Evolutionary conservation across 2,888 invertebrate species (phyloP), one percentile per base, ranked within the genome.

Genomic region (Heteromurus nitidus): DNA sequence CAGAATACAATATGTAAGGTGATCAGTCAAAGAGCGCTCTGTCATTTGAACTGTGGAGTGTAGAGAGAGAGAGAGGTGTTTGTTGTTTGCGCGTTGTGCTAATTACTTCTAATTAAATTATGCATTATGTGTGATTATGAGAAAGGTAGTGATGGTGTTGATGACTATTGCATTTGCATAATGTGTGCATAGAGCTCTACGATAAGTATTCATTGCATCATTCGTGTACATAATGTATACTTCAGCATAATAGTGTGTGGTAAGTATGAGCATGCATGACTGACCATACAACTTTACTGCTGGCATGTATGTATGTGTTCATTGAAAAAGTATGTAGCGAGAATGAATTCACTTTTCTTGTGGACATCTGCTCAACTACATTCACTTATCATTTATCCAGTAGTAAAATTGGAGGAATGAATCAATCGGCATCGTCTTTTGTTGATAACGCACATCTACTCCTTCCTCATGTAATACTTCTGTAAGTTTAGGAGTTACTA

Each of bases 21-120:
- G 65, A 79, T 70, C 70, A 79, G 69, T 79, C 69, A 58, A 79
- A 55, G 70, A 30, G 36, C 22, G 36, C 55, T n/a, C n/a, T 70
- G 70, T 64, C 65, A 53, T 58, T 44, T 26, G 44, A 28, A 31
- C 31, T 55, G 5, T 55, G 55, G 16, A 7, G 13, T 9, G 36
- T 7, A 36, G 36, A 36, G 36, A 42, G 53, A 24, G n/a, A 28
- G n/a, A 20, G 28, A 70, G 79, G 79, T 79, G 79, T 64, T 79
- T 42, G 65, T 36, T 79, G 65, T 79, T 72, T 79, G 65, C 79
- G 58, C 68, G 79, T 79, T 58, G 24, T 68, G 22, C 74, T 80
- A 80, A 80, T 80, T 80, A 80, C 80, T 26, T n/a, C 74, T 80
- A 74, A 74, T 74, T 80, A 80, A 74, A 67, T 80, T 80, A 80